Conservation (phyloP, 2,797 vertebrate genomes). For the Mus minutoides region DNA sequence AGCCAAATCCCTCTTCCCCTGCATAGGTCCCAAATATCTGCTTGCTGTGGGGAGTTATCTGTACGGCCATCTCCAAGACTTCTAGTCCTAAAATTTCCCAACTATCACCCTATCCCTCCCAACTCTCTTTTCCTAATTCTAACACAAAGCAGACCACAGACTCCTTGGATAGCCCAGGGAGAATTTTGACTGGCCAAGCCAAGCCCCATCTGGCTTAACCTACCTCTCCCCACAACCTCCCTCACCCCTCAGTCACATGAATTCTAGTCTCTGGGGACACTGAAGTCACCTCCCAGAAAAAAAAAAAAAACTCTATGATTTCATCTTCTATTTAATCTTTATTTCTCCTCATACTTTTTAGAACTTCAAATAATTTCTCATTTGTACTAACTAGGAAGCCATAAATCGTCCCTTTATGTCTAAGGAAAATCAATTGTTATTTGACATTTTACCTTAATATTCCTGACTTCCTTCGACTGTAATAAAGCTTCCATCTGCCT, state of each 20-base stretch:
- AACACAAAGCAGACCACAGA: constrained; percentile 1
- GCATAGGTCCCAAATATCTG: background rate
- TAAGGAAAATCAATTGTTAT: constrained; percentile 86
- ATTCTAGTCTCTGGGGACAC: constrained; percentile 49
- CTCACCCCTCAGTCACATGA: background rate
- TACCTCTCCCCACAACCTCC: no score
- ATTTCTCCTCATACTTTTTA: constrained; percentile 83
- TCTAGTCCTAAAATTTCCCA: background rate
- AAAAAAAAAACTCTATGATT: constrained; percentile 72
- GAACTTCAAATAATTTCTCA: constrained; percentile 83
- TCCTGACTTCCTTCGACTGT: constrained; percentile 84
- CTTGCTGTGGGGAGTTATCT: background rate
- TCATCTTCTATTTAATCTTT: constrained; percentile 85
- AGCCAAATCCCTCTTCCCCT: background rate
- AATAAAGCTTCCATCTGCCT: constrained; percentile 86
- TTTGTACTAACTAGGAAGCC: constrained; percentile 83
- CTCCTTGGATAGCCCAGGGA: background rate
- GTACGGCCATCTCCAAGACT: background rate
- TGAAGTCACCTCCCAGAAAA: constrained; percentile 61
- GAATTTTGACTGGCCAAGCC: background rate
- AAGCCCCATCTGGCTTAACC: background rate
- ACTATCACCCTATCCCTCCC: background rate
- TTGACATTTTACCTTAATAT: constrained; percentile 86
- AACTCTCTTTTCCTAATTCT: background rate
- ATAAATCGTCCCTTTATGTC: constrained; percentile 85